These are phyloP conservation scores for Amorpha juglandis DNA, from an alignment of 2,888 invertebrate genomes.

Conservation along the genomic window DNA sequence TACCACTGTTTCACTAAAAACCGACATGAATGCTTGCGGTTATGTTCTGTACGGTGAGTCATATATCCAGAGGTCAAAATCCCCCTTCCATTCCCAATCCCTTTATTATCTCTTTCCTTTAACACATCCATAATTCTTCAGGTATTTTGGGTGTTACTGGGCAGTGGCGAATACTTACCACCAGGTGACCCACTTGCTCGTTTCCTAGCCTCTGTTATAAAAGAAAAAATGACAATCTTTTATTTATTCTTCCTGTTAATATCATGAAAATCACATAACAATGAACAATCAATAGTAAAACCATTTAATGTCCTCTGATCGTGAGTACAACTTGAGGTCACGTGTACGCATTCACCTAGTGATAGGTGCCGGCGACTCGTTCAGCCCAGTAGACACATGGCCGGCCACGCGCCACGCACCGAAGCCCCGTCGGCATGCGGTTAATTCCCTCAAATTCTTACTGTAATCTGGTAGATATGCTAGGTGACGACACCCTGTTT, in stretches of 20 bases:
- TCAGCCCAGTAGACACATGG: constrained; percentile 27
- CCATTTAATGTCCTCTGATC: background rate
- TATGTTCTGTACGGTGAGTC: too few species aligned
- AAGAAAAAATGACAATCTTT: too few species aligned
- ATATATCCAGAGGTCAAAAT: too few species aligned
- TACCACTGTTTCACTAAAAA: too few species aligned
- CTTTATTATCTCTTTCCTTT: too few species aligned
- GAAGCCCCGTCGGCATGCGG: constrained; percentile 44
- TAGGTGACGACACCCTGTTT: constrained; percentile 28
- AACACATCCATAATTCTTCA: too few species aligned
- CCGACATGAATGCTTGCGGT: too few species aligned
- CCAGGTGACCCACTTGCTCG: too few species aligned
- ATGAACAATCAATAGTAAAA: background rate
- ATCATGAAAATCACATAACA: background rate
- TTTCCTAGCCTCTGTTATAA: too few species aligned
- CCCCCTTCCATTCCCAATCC: too few species aligned
- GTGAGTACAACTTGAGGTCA: constrained; percentile 10
- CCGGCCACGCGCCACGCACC: constrained; percentile 34
- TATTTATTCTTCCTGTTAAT: background rate
- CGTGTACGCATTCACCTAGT: constrained; percentile 8
- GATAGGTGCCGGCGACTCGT: background rate
- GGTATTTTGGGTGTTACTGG: too few species aligned
- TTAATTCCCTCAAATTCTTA: constrained; percentile 42
- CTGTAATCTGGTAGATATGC: constrained; percentile 36
- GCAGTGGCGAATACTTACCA: too few species aligned